Evolutionary conservation across 2,113 vertebrate genomes (phyloP).

Genomic region (Percina caprodes): DNA sequence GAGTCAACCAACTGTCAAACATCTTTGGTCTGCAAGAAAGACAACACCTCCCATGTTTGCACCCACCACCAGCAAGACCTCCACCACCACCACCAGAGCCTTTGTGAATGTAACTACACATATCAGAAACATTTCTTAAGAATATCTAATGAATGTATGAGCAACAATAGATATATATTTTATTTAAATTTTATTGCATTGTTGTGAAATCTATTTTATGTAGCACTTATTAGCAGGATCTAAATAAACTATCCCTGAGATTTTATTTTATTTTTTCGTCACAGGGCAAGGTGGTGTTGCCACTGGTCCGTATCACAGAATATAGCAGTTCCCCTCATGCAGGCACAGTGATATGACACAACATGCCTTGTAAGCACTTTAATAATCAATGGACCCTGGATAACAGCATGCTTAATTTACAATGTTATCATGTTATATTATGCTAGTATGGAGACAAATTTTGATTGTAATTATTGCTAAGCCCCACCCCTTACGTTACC

Average conservation of each 20-base stretch:
- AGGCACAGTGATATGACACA: neutral
- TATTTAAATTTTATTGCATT: constrained; percentile 10
- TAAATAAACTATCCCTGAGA: neutral
- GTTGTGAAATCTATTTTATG: neutral
- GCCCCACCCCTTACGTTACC: neutral
- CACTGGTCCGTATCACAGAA: neutral
- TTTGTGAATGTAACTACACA: neutral
- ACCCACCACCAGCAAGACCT: neutral
- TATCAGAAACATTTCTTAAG: neutral
- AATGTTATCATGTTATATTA: neutral
- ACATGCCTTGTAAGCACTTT: constrained; percentile 4
- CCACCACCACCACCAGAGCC: neutral
- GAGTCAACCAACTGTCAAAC: constrained; percentile 25
- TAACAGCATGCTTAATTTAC: neutral
- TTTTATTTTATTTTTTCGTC: neutral
- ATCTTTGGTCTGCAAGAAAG: constrained; percentile 17
- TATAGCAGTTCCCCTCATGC: neutral
- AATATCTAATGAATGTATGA: constrained; percentile 5
- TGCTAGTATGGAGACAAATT: neutral
- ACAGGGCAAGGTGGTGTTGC: neutral
- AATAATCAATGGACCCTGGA: neutral
- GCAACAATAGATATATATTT: constrained; percentile 5
- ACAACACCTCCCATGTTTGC: neutral
- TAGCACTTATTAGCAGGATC: neutral
- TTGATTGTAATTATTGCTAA: neutral